phyloP scores from a whole-genome alignment of 2,113 vertebrate genomes.

The Chamaetylas fuelleborni region DNA sequence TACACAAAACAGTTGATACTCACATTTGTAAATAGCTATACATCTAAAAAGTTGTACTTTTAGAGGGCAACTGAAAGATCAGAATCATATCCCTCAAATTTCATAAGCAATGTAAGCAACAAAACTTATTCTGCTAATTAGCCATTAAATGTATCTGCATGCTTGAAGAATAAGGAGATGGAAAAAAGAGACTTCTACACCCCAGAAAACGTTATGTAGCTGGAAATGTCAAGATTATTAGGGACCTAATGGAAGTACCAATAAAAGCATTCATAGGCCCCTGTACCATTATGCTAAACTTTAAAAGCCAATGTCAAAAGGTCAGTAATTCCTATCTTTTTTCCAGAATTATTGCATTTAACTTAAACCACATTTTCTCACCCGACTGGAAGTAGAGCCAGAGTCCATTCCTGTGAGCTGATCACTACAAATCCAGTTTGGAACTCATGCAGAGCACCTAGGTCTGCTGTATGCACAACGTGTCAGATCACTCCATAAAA shows the following conservation, averaged over 20 bases:
- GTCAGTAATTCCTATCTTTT: slow-evolving; percentile 28
- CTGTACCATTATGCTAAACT: background rate
- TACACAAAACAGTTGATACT: background rate
- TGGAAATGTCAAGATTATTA: background rate
- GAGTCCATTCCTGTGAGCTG: slow-evolving; percentile 34
- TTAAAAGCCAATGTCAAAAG: slow-evolving; percentile 30
- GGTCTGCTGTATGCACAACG: slow-evolving; percentile 22
- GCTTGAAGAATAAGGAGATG: background rate
- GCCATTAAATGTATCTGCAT: background rate
- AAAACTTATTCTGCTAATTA: background rate
- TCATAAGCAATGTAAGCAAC: background rate
- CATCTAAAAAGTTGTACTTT: background rate
- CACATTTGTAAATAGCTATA: background rate
- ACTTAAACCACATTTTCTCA: slow-evolving; percentile 43
- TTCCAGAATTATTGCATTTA: slow-evolving; percentile 6
- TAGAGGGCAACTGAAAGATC: background rate
- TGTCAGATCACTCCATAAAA: slow-evolving; percentile 59
- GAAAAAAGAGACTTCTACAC: background rate
- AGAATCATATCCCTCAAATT: background rate
- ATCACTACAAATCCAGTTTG: slow-evolving; percentile 29
- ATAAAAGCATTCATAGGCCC: slow-evolving; percentile 18
- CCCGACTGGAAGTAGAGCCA: background rate
- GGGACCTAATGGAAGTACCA: background rate
- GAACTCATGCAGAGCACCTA: slow-evolving; percentile 31
- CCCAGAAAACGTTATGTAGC: background rate